These are phyloP conservation scores for Leucophenga varia DNA, from an alignment of 1,140 invertebrate genomes.

Conservation along the genomic window DNA sequence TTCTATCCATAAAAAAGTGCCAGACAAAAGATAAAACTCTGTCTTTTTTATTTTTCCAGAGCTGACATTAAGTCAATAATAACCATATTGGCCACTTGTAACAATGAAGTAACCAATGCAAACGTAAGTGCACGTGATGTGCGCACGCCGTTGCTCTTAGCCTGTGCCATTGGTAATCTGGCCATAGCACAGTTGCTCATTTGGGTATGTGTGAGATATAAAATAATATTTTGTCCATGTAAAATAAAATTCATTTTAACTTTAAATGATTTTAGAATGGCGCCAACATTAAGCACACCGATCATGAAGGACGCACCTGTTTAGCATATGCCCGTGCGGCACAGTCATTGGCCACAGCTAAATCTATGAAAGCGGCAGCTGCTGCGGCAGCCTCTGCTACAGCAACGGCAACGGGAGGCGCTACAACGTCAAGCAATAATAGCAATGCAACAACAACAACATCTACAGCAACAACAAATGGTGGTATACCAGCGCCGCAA, in stretches of 20 bases:
- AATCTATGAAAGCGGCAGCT: constrained; percentile 49
- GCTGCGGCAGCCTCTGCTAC: constrained; percentile 33
- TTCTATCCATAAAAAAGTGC: too few species aligned
- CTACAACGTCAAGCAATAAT: constrained; percentile 27
- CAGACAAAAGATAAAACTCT: background rate
- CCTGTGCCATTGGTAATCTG: constrained; percentile 85
- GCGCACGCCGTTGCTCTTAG: constrained; percentile 83
- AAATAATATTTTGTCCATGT: too few species aligned
- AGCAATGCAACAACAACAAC: constrained; percentile 29
- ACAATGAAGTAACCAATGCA: constrained; percentile 66
- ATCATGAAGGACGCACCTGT: constrained; percentile 81
- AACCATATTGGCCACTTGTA: constrained; percentile 63
- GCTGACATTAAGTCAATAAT: constrained; percentile 67
- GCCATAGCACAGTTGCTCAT: constrained; percentile 88
- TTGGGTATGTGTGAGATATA: constrained; percentile 74
- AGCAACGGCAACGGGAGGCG: background rate
- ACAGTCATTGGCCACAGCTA: constrained; percentile 61
- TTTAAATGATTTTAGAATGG: constrained; percentile 68
- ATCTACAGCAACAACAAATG: constrained; percentile 23
- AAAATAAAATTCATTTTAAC: background rate
- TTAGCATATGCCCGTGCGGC: constrained; percentile 76
- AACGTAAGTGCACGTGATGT: constrained; percentile 72
- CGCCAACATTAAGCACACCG: constrained; percentile 77
- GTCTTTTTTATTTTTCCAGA: constrained; percentile 47
- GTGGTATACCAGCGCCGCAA: constrained; percentile 45